Evolutionary conservation across 2,888 invertebrate species (phyloP).

Genomic region (Coecobrya sp.): DNA sequence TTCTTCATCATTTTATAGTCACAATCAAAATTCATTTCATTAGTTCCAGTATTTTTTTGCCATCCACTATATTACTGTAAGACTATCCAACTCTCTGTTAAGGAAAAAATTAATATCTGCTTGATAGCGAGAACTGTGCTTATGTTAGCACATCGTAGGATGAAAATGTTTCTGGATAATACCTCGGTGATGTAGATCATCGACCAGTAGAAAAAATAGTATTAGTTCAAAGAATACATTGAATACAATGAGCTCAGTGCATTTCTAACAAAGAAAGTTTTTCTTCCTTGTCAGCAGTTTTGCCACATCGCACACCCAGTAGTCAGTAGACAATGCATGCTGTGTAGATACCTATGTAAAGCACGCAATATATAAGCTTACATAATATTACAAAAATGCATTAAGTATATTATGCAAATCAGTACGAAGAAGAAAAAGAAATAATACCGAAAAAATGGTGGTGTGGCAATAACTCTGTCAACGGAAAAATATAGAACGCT

Average conservation of each 20-base stretch:
- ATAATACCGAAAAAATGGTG: slow-evolving; percentile 31
- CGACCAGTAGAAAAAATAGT: neutral
- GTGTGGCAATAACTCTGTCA: slow-evolving; percentile 71
- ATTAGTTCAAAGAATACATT: slow-evolving; percentile 36
- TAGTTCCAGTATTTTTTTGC: neutral
- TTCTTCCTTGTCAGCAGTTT: slow-evolving; percentile 44
- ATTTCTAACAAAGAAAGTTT: slow-evolving; percentile 26
- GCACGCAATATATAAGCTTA: neutral
- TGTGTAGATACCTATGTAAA: too few species aligned
- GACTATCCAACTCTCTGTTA: neutral
- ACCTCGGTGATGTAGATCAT: neutral
- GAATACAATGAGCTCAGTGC: slow-evolving; percentile 41
- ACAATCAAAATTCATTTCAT: slow-evolving; percentile 28
- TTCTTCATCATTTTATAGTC: neutral
- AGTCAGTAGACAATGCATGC: slow-evolving; percentile 25
- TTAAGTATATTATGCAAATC: slow-evolving; percentile 61
- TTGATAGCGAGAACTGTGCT: neutral
- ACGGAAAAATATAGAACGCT: slow-evolving; percentile 44
- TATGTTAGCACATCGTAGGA: neutral
- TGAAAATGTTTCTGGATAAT: neutral
- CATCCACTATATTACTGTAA: neutral
- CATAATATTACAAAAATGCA: slow-evolving; percentile 45
- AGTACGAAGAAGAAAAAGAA: neutral
- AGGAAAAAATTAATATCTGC: neutral
- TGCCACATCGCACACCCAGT: neutral